Evolutionary conservation across 1,140 invertebrate genomes (phyloP).

Genomic region (Hetaerina americana): DNA sequence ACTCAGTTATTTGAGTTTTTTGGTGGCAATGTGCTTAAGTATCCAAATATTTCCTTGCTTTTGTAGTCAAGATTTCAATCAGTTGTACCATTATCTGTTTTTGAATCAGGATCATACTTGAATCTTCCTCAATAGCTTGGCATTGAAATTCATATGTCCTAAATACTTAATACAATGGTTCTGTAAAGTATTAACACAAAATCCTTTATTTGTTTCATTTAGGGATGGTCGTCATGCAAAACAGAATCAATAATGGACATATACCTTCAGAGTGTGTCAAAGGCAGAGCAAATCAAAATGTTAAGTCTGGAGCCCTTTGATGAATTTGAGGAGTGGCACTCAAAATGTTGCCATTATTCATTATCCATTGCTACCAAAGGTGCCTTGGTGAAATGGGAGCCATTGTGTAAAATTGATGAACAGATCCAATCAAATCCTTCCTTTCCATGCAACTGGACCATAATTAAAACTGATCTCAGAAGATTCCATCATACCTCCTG

Average conservation of each 20-base stretch:
- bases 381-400: constrained; percentile 4
- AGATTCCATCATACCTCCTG: not conserved
- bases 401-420: not conserved
- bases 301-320: constrained; percentile 37
- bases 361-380: constrained; percentile 26
- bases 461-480: not conserved
- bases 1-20: too few species aligned
- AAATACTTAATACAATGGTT: too few species aligned
- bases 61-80: too few species aligned
- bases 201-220: constrained; percentile 13
- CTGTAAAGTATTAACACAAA: too few species aligned
- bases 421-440: not conserved
- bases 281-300: constrained; percentile 26
- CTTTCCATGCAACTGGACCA: not conserved
- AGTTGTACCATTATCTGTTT: too few species aligned
- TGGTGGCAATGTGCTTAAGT: too few species aligned
- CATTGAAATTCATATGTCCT: too few species aligned
- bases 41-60: too few species aligned
- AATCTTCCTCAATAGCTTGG: too few species aligned
- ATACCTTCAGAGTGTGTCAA: constrained; percentile 22
- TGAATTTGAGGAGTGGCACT: constrained; percentile 39
- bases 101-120: too few species aligned
- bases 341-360: constrained; percentile 39
- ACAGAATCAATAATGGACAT: constrained; percentile 31
- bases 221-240: constrained; percentile 31